Percentiles rank a stretch among this genome's conserved stretches.
These are phyloP conservation scores for Drosophila cognata DNA, from an alignment of 2,888 invertebrate species.

Conservation along the genomic window DNA sequence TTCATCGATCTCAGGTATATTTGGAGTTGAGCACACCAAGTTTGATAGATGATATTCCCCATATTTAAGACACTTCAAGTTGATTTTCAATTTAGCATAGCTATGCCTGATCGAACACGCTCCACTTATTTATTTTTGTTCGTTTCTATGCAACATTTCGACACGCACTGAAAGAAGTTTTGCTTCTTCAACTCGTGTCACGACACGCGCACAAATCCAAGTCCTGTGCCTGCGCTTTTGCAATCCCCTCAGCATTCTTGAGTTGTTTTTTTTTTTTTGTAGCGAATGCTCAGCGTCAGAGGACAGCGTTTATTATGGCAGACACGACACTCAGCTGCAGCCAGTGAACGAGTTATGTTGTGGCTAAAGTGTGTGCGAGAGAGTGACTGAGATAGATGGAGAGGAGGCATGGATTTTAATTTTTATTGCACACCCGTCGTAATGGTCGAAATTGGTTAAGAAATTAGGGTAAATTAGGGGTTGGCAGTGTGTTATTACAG, in stretches of 20 bases:
- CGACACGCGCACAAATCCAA: conserved; percentile 31
- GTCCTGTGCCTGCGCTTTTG: conserved; percentile 36
- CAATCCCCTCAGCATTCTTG: conserved; percentile 23
- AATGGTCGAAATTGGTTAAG: conserved; percentile 83
- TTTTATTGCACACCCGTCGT: conserved; percentile 82
- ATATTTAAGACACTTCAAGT: not conserved
- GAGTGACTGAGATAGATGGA: not conserved
- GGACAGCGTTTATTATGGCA: conserved; percentile 77
- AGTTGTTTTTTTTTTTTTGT: conserved; percentile 13
- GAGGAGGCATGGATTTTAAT: conserved; percentile 76
- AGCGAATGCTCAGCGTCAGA: conserved; percentile 54
- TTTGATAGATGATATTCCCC: not conserved
- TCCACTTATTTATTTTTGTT: not conserved
- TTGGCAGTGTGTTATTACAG: conserved; percentile 81
- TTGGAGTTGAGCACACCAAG: not conserved
- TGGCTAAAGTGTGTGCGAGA: conserved; percentile 23
- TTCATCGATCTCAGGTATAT: rapidly evolving
- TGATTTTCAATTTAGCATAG: too few relatives aligned
- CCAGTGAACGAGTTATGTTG: conserved; percentile 74
- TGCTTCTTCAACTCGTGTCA: conserved; percentile 27
- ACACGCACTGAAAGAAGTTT: not conserved
- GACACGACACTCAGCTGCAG: conserved; percentile 64
- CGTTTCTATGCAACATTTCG: not conserved
- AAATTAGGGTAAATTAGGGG: conserved; percentile 83
- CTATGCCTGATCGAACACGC: not conserved